Evolutionary conservation across 1,140 invertebrate genomes (phyloP).

Genomic region (Holotrichia oblita): DNA sequence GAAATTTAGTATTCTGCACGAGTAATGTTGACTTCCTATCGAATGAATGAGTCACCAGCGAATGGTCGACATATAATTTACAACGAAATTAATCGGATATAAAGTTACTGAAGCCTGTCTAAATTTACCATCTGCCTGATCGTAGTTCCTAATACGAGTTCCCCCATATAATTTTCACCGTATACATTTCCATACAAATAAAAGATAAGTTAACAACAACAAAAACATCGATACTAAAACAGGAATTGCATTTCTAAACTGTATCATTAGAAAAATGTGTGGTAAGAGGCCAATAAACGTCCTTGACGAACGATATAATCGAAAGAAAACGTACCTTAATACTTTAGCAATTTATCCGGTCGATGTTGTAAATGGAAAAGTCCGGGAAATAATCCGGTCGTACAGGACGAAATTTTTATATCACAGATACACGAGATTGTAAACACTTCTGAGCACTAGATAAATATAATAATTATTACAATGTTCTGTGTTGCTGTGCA

Average conservation of each 20-base stretch:
- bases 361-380: background rate
- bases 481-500: background rate
- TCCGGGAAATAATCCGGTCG: background rate
- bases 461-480: background rate
- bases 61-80: conserved; percentile 13
- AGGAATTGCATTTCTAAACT: too few species aligned
- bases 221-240: too few species aligned
- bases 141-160: too few species aligned
- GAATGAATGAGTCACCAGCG: background rate
- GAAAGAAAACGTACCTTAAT: background rate
- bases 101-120: background rate
- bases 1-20: background rate
- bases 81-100: conserved; percentile 6
- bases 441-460: background rate
- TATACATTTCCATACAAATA: too few species aligned
- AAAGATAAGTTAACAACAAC: too few species aligned
- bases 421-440: conserved; percentile 22
- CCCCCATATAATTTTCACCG: too few species aligned
- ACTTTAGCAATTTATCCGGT: background rate
- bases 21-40: conserved; percentile 12
- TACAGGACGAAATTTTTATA: background rate
- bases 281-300: conserved; percentile 33
- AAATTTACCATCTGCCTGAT: too few species aligned
- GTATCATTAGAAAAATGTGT: conserved; percentile 1
- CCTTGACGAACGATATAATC: background rate